Evolutionary conservation across 2,888 invertebrate genomes (phyloP), one percentile per base, ranked within the genome.

Genomic region (Plusia festucae): DNA sequence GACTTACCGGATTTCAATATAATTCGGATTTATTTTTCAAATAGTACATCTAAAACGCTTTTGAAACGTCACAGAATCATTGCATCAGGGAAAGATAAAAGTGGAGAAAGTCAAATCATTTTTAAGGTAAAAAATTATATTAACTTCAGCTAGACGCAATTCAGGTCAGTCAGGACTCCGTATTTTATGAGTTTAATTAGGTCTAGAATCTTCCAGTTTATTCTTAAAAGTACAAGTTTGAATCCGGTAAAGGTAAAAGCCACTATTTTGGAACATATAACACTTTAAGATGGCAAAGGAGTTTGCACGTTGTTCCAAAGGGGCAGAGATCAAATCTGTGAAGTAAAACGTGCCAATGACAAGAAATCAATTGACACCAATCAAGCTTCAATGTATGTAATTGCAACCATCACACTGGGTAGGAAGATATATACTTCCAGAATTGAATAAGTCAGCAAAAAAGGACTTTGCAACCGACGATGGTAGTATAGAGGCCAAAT

Each of bases 351-450:
- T 57, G 62, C 66, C 75, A 62, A 54, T 70, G 56, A 51, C 53
- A 9, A 15, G 61, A 22, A 2, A 34, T 27, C 73, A 75, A 75
- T 73, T 73, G 75, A 60, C 57, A 57, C 46, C 66, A 61, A 73
- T 75, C 73, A 74, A 73, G 62, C 44, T 56, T 54, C 27, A 62
- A 73, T 70, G 58, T 54, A 70, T 15, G 34, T 70, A 70, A 75
- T 75, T 63, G 61, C 57, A 75, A 73, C 75, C 56, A 67, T 70
- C 62, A 32, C 73, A 67, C 73, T 60, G 44, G 66, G 70, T 75
- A 75, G 70, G 54, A n/a, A 46, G 9, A 16, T 54, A 24, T 24
- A 24, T 24, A 30, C 49, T 73, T 69, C 52, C 46, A 24, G 55
- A 16, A 56, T 18, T 51, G 27, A 24, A 65, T 74, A 65, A 61